Percentiles rank a stretch among this genome's conserved stretches.
Evolutionary conservation across 2,113 vertebrate species (phyloP).

Genomic region (Willisornis vidua): DNA sequence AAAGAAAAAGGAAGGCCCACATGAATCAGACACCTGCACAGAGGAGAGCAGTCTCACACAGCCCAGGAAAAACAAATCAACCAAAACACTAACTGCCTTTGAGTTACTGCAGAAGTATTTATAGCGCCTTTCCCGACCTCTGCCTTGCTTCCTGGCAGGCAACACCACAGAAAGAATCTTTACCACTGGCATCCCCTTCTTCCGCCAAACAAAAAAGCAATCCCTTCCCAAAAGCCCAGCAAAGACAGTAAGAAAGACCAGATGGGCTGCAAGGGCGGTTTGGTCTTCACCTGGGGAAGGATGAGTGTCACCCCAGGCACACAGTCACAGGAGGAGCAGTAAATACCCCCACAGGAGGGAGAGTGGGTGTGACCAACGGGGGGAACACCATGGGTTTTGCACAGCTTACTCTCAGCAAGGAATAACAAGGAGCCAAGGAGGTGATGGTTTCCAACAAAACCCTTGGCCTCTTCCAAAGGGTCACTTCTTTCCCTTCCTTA

Average conservation of each 20-base stretch:
- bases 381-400: neutral
- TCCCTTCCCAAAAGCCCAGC: neutral
- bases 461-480: neutral
- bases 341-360: neutral
- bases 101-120: constrained; percentile 59
- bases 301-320: neutral
- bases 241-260: neutral
- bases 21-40: constrained; percentile 44
- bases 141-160: constrained; percentile 54
- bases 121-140: constrained; percentile 37
- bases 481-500: neutral
- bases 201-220: neutral
- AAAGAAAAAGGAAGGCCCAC: constrained; percentile 55
- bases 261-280: neutral
- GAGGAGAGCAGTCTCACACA: constrained; percentile 1
- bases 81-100: constrained; percentile 25
- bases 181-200: constrained; percentile 45
- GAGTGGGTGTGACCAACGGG: accelerated
- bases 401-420: neutral
- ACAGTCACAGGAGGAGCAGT: neutral
- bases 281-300: neutral
- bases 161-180: constrained; percentile 40
- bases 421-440: neutral
- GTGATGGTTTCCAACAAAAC: neutral
- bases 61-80: constrained; percentile 56